Percentiles rank a stretch among this genome's conserved stretches.
Evolutionary conservation across 2,113 vertebrate genomes (phyloP).

Genomic region (Alligator sinensis): DNA sequence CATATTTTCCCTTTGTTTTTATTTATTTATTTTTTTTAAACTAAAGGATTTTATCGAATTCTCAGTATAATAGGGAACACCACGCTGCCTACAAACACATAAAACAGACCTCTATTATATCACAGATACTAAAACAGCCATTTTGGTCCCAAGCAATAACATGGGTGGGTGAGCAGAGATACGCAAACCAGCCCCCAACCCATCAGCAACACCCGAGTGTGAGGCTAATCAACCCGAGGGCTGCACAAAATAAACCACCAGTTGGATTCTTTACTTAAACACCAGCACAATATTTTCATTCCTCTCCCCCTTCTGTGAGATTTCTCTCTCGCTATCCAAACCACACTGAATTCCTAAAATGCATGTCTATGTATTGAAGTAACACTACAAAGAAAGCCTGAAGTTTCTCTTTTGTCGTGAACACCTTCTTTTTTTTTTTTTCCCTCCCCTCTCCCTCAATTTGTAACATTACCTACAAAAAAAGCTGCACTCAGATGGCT

Average conservation of each 20-base stretch:
- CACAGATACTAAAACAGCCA: neutral
- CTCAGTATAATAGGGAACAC: rapidly evolving
- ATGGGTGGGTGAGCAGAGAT: neutral
- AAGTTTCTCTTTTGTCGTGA: neutral
- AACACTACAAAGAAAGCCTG: neutral
- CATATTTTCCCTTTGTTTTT: neutral
- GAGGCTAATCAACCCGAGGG: rapidly evolving
- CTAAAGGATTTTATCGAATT: neutral
- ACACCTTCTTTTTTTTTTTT: neutral
- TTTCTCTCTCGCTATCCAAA: neutral
- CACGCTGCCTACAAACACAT: neutral
- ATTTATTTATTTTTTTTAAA: neutral
- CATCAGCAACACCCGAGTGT: neutral
- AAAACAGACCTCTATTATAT: neutral
- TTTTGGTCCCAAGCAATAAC: neutral
- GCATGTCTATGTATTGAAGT: rapidly evolving
- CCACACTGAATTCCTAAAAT: neutral
- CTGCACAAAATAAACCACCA: neutral
- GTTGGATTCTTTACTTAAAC: neutral
- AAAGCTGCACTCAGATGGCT: neutral
- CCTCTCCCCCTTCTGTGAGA: neutral
- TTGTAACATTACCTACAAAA: neutral
- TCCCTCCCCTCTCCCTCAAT: neutral
- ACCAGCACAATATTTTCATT: neutral
- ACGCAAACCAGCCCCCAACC: neutral